These are phyloP conservation scores for Rhadina sibilatrix DNA, from an alignment of 2,113 vertebrate species.

Conservation along the genomic window DNA sequence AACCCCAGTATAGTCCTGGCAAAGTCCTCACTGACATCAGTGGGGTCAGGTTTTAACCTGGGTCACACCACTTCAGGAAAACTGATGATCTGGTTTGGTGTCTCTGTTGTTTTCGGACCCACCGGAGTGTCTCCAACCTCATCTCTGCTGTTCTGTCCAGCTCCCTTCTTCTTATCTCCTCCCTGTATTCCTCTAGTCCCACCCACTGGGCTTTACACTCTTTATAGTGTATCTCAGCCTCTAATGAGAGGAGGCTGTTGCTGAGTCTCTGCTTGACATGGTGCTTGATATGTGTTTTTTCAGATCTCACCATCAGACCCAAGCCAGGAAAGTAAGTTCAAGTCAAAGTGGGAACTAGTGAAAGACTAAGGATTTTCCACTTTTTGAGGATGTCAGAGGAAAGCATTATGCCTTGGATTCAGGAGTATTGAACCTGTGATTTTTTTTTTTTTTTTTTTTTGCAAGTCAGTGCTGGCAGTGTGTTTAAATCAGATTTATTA, in stretches of 20 bases:
- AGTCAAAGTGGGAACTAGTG: neutral
- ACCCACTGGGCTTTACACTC: neutral
- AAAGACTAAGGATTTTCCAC: neutral
- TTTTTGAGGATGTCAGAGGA: neutral
- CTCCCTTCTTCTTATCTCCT: neutral
- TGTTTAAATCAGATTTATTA: neutral
- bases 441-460: neutral
- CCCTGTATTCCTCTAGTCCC: neutral
- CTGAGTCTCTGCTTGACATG: neutral
- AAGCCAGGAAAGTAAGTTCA: neutral
- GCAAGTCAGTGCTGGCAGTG: neutral
- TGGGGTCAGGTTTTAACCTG: neutral
- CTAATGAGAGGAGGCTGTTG: neutral
- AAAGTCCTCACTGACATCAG: neutral
- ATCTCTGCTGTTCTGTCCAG: neutral
- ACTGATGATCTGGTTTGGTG: neutral
- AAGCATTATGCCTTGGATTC: neutral
- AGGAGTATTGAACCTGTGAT: neutral
- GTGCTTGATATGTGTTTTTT: neutral
- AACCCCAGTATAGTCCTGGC: neutral
- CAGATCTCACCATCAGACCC: neutral
- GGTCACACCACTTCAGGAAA: neutral
- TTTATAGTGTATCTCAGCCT: accelerated
- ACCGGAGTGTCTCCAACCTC: accelerated
- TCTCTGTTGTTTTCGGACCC: neutral